Evolutionary conservation across 2,797 vertebrate genomes (phyloP), one percentile per base, ranked within the genome.

Genomic region (Sebastes iracundus): DNA sequence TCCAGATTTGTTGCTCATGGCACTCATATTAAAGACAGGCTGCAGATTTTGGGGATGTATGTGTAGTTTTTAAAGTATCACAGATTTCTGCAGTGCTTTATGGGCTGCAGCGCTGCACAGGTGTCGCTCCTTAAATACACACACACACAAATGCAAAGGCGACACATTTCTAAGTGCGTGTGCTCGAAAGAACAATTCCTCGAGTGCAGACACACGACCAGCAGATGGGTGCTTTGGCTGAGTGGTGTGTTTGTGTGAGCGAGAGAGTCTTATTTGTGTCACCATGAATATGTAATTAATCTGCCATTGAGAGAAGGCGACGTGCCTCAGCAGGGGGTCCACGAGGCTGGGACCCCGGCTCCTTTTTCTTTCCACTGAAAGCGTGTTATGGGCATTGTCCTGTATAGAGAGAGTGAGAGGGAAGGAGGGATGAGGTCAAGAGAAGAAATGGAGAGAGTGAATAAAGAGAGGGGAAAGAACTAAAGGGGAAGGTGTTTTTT

Each of bases 221-320:
- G 88, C 93, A 93, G 94, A 94, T 94, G 94, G 94, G 83, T 83
- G 77, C 85, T 86, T 89, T 89, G 87, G 83, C 88, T 79, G 72
- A 75, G 79, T 25, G 79, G 22, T 16, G n/a, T 90, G 86, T 90
- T 90, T 92, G 90, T 88, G 79, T 87, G 75, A 69, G 86, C 66
- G 61, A 87, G 82, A 73, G 78, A 73, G 77, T 81, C 78, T 84
- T 90, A 89, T 91, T 90, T 91, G 88, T 88, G 89, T 92, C 85
- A 82, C 81, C 88, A 92, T 94, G 92, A 94, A 93, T 94, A 87
- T 93, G 90, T 94, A 91, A 94, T 94, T 87, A 90, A 87, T 87
- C 87, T 56, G 61, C 87, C 65, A 81, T 87, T 88, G 87, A 92
- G 82, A 87, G 85, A 91, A 92, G 90, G 86, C 69, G 74, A 72